These are phyloP conservation scores for Lagopus leucura DNA, from an alignment of 2,113 vertebrate genomes.

Conservation along the genomic window DNA sequence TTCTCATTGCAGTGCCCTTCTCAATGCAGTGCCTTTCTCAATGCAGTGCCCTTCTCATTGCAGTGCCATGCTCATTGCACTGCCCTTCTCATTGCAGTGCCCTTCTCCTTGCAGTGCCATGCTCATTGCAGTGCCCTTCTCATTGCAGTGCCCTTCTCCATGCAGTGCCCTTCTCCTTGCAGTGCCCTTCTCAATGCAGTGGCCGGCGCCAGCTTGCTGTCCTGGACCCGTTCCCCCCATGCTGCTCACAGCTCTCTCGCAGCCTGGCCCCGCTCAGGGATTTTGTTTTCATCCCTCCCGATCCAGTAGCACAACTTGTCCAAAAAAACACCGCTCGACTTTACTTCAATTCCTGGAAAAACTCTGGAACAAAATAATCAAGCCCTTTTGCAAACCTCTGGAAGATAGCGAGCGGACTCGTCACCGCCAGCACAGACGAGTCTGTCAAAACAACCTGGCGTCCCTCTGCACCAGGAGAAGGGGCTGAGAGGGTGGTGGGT, in stretches of 20 bases:
- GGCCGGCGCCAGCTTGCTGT: not conserved
- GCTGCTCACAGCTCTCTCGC: not conserved
- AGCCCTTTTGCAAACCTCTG: not conserved
- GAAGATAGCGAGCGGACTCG: not conserved
- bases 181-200: too few species aligned
- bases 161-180: too few species aligned
- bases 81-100: too few species aligned
- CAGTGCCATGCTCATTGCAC: too few species aligned
- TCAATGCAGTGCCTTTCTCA: too few species aligned
- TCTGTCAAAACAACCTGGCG: not conserved
- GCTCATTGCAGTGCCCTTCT: too few species aligned
- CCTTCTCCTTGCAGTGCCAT: too few species aligned
- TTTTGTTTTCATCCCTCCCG: not conserved
- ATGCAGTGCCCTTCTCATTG: too few species aligned
- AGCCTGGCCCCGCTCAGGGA: not conserved
- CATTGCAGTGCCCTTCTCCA: too few species aligned
- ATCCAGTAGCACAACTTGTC: not conserved
- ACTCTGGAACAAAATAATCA: not conserved
- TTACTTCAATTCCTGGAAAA: slow-evolving; percentile 2
- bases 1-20: too few species aligned
- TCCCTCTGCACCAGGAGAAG: not conserved
- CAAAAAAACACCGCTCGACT: not conserved
- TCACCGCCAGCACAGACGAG: fast-evolving
- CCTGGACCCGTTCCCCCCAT: not conserved
- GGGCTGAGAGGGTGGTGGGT: fast-evolving